Conservation (phyloP, 2,888 invertebrate species). For the Sesia bembeciformis region DNA sequence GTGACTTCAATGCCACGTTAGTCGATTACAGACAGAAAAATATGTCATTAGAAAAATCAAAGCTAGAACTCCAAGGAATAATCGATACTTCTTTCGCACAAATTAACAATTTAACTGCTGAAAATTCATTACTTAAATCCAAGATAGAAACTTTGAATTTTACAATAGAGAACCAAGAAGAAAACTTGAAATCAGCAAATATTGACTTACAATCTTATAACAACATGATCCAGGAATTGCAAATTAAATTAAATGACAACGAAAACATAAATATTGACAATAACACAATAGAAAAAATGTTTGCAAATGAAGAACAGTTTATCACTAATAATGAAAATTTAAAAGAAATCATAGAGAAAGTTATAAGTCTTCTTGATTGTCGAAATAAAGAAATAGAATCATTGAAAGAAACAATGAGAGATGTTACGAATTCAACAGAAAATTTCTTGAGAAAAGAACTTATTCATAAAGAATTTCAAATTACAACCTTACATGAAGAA, state of each 20-base stretch:
- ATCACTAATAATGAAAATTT: slow-evolving; percentile 58
- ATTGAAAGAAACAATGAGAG: slow-evolving; percentile 24
- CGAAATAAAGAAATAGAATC: slow-evolving; percentile 39
- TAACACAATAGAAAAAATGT: slow-evolving; percentile 34
- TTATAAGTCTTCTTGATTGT: slow-evolving; percentile 33
- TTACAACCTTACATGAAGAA: slow-evolving; percentile 22
- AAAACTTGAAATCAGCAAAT: slow-evolving; percentile 26
- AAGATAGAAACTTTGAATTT: slow-evolving; percentile 39
- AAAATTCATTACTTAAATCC: slow-evolving; percentile 37
- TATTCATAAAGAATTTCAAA: slow-evolving; percentile 24
- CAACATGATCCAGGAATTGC: slow-evolving; percentile 40
- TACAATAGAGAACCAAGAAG: slow-evolving; percentile 40
- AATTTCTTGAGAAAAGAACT: slow-evolving; percentile 18
- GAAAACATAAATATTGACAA: slow-evolving; percentile 30
- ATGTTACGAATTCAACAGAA: slow-evolving; percentile 7
- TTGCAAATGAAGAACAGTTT: slow-evolving; percentile 46
- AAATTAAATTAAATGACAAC: slow-evolving; percentile 34
- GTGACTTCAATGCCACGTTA: slow-evolving; percentile 38
- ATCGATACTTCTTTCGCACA: slow-evolving; percentile 32
- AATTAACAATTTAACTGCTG: slow-evolving; percentile 29
- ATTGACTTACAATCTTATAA: slow-evolving; percentile 45
- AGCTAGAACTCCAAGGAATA: slow-evolving; percentile 27
- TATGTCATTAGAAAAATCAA: slow-evolving; percentile 32
- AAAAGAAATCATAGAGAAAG: slow-evolving; percentile 43
- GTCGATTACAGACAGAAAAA: slow-evolving; percentile 34